Evolutionary conservation across 2,888 invertebrate genomes (phyloP).

Genomic region (Trissoscelio sp.): DNA sequence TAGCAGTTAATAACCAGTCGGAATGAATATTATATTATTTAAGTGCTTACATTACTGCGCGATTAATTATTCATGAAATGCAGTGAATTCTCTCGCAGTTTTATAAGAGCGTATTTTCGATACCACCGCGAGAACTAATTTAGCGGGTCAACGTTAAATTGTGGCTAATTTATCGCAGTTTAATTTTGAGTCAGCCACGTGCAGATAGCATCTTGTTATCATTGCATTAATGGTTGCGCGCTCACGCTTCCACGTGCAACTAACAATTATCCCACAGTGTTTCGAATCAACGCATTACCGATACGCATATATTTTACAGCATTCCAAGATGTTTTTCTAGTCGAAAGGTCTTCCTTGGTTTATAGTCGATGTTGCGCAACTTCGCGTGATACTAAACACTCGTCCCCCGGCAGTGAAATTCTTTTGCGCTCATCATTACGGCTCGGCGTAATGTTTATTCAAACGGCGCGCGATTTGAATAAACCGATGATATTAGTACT

Average conservation of each 20-base stretch:
- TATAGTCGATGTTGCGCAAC: conserved; percentile 73
- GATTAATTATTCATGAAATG: conserved; percentile 62
- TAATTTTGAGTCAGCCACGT: conserved; percentile 20
- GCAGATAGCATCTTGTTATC: conserved; percentile 17
- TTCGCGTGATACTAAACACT: conserved; percentile 71
- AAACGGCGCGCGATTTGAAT: conserved; percentile 39
- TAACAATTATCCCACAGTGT: background rate
- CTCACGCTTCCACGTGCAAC: background rate
- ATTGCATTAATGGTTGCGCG: conserved; percentile 2
- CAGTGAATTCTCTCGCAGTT: conserved; percentile 25
- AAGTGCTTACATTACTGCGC: conserved; percentile 44
- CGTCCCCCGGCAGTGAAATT: background rate
- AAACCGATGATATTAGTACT: conserved; percentile 38
- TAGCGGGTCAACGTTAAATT: conserved; percentile 17
- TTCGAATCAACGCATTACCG: conserved; percentile 20
- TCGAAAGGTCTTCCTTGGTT: conserved; percentile 69
- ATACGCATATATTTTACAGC: conserved; percentile 43
- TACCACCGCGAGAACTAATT: conserved; percentile 38
- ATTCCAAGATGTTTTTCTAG: conserved; percentile 65
- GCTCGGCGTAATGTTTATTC: conserved; percentile 37
- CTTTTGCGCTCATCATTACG: conserved; percentile 15
- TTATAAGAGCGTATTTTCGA: conserved; percentile 28
- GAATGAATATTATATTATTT: conserved; percentile 49
- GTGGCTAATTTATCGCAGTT: conserved; percentile 22
- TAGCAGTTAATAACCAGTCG: conserved; percentile 40